Base-by-base conservation (phyloP, 1,140 invertebrate genomes). In the Tribolium madens region DNA sequence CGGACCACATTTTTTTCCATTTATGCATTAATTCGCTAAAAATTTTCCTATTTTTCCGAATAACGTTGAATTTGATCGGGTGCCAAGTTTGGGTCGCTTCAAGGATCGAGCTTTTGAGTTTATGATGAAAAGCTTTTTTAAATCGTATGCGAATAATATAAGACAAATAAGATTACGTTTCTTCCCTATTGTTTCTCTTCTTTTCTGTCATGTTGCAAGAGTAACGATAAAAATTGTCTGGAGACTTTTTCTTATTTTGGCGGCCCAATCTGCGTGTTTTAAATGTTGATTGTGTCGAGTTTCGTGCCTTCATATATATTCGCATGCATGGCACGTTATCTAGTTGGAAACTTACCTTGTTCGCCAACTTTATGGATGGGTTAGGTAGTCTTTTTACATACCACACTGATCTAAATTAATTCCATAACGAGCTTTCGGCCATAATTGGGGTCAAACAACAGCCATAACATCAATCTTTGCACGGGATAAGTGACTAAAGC, bases 271-370 rank as follows among this genome's bases (percentile, higher is more conserved):
- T 50, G 48, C 52, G 52, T 57, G 52, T 18, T 57, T 57, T 57
- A 18, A 57, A 21, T 21, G 17, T 57, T 17, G 52, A 57, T 21
- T 57, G 52, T 57, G 15, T 21, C 17, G 52, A 21, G 17, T 21
- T 57, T 9, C 52, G 18, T 57, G 15, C 14, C 6, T 57, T 15
- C 48, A 21, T 57, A 57, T 60, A 60, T 64, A 33, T 26, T 18
- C 53, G 50, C 53, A 64, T 64, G 57, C 26, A 64, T 64, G 57
- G 57, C 26, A 64, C 57, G 57, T 64, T 64, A 64, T 64, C 57
- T 64, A 64, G 57, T 64, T 64, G 36, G n/a, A 33, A 64, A 64
- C 9, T 64, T 64, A 33, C 57, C 57, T 64, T 64, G 57, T 13
- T 64, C 57, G 57, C 57, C 57, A 26, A 64, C 57, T 33, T 64